Evolutionary conservation across 35 echinoderm and acorn worm species (phyloP), one percentile per base, ranked within the genome.

Genomic region (Heliocidaris erythrogramma): DNA sequence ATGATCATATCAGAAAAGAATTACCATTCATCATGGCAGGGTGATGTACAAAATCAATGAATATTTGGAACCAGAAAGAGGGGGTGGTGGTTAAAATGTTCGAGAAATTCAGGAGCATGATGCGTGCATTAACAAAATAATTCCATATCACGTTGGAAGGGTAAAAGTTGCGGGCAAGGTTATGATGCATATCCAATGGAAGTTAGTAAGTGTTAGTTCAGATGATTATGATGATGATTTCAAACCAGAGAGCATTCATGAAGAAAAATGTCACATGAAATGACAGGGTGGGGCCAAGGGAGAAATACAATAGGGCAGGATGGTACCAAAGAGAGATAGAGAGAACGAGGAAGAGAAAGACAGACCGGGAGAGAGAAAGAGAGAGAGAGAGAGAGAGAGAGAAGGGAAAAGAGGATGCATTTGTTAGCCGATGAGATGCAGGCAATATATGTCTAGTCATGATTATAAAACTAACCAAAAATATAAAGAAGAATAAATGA

Each of bases 401-500:
- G 65, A 24, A 24, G 65, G 27, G 7, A 78, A 78, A 24, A 78
- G 65, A 78, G 65, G 65, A 78, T 92, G 31, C 48, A 48, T 42
- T 30, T 92, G 91, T 92, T 92, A 92, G 91, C 47, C 12, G 91
- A 92, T 92, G 91, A 92, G 91, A 92, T 92, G 91, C 91, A 92
- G 48, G 91, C 91, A 89, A 48, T 78, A 78, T n/a, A 78, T 78
- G 21, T 78, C 65, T 78, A 78, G 27, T 78, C 65, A 78, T 78
- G 65, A 78, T 29, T 78, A 21, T 78, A 78, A 78, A 78, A 78
- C 65, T 78, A 78, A 27, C 18, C 65, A 18, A 78, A 78, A 78
- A 78, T 78, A 78, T 78, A 78, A 89, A 89, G 47, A 89, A 89
- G 31, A 17, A n/a, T 89, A 89, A 42, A 89, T 89, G 87, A 89